These are phyloP conservation scores for Parascotia fuliginaria DNA, from an alignment of 2,888 invertebrate species.

Conservation along the genomic window DNA sequence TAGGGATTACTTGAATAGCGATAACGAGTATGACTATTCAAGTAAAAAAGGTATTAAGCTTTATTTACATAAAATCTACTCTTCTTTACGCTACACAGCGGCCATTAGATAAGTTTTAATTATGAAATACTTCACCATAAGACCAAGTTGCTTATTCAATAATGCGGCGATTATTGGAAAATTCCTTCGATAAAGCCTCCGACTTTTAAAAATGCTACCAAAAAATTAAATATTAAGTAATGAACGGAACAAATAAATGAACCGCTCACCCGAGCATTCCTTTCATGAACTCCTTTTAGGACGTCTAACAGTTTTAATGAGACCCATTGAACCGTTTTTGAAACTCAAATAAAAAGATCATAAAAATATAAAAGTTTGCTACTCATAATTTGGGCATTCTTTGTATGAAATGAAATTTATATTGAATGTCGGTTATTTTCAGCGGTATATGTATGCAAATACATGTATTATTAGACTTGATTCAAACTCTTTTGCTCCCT, in stretches of 20 bases:
- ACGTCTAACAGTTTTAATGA: conserved; percentile 76
- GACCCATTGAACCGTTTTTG: conserved; percentile 70
- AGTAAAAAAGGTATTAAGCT: conserved; percentile 4
- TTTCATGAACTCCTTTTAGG: conserved; percentile 65
- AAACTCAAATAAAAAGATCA: conserved; percentile 78
- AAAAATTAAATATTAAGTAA: conserved; percentile 69
- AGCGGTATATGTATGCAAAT: no score
- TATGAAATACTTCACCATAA: conserved; percentile 61
- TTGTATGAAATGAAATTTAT: conserved; percentile 58
- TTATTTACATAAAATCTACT: conserved; percentile 27
- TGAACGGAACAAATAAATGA: conserved; percentile 73
- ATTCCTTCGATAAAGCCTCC: conserved; percentile 58
- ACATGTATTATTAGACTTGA: no score
- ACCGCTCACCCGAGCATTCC: conserved; percentile 59
- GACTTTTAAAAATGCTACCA: conserved; percentile 49
- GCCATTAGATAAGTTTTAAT: conserved; percentile 59
- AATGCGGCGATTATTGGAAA: conserved; percentile 70
- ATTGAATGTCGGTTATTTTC: no score
- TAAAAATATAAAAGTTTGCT: conserved; percentile 67
- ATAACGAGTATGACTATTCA: no score
- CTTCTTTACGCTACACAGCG: conserved; percentile 14
- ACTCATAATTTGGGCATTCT: conserved; percentile 33
- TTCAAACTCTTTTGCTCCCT: no score
- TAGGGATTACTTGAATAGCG: no score
- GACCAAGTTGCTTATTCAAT: conserved; percentile 68